Evolutionary conservation across 92 coral and sea anemone genomes (phyloP), one percentile per base, ranked within the genome.

Genomic region (Actinernus sp.): DNA sequence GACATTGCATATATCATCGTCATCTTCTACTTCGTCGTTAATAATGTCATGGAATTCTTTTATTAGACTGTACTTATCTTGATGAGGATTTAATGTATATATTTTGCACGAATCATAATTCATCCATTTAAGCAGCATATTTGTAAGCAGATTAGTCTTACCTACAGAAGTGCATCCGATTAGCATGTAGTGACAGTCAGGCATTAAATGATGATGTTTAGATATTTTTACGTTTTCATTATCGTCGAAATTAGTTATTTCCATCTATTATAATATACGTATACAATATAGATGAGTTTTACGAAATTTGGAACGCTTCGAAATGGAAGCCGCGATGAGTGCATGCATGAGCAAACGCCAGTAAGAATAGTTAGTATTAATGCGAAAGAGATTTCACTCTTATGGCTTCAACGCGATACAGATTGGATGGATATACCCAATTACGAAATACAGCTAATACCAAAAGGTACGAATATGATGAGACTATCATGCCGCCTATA

Each of bases 261-360:
- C 52, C 52, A 63, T 41, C 22, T 63, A 41, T 63, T 63, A 34
- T 63, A n/a, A 30, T 63, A 63, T 25, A 22, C 13, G 47, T 63
- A 48, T 67, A 67, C 11, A 45, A 45, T 45, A 63, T 63, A 48
- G 26, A 63, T 63, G 71, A 63, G 71, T 31, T 44, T 27, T 63
- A 45, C 56, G 31, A 63, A 45, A 48, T 63, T 63, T 48, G 71
- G 71, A 1, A 63, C 71, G 29, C 18, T 34, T 34, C 14, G 8
- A 6, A 14, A 14, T 34, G 41, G 41, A 34, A 34, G 14, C 14
- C 6, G 14, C 6, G 41, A 14, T 6, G 14, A 34, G 14, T 34
- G 41, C 41, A 34, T 34, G 14, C 8, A 34, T 14, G 41, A n/a
- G n/a, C n/a, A n/a, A n/a, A n/a, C n/a, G n/a, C n/a, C n/a, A n/a